Conservation (phyloP, 2,888 invertebrate species). For the Hypolimnas misippus region DNA sequence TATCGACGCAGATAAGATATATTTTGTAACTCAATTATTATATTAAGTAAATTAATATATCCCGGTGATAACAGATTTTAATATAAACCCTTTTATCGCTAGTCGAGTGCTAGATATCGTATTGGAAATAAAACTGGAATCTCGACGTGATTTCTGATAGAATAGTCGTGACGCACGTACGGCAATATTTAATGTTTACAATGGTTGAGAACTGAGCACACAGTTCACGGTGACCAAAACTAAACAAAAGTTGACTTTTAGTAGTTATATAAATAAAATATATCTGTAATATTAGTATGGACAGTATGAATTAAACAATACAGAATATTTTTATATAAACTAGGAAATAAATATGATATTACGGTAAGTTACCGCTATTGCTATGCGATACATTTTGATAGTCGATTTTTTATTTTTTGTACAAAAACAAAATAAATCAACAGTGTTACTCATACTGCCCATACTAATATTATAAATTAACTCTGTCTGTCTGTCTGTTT, state of each 20-base stretch:
- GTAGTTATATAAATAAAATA: not conserved
- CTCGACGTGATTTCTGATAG: slow-evolving; percentile 32
- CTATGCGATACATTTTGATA: too few species aligned
- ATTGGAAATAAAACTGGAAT: slow-evolving; percentile 40
- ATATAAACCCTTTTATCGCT: slow-evolving; percentile 61
- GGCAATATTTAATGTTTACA: not conserved
- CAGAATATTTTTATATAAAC: too few species aligned
- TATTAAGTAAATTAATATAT: slow-evolving; percentile 69
- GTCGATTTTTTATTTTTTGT: too few species aligned
- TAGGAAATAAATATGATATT: too few species aligned
- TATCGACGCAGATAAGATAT: slow-evolving; percentile 59
- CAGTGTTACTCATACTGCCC: too few species aligned
- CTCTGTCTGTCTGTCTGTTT: too few species aligned
- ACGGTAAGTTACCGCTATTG: too few species aligned
- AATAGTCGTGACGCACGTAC: slow-evolving; percentile 6
- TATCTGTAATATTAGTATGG: not conserved
- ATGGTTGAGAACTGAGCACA: not conserved
- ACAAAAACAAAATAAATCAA: too few species aligned
- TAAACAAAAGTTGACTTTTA: not conserved
- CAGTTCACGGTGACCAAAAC: not conserved
- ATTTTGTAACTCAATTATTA: slow-evolving; percentile 62
- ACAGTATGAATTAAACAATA: too few species aligned
- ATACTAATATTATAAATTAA: too few species aligned
- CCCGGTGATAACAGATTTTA: slow-evolving; percentile 59
- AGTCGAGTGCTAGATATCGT: slow-evolving; percentile 49